Percentiles rank a stretch among this genome's conserved stretches.
Conservation (phyloP, 2,113 vertebrate genomes). For the Nothocercus nigrocapillus region DNA sequence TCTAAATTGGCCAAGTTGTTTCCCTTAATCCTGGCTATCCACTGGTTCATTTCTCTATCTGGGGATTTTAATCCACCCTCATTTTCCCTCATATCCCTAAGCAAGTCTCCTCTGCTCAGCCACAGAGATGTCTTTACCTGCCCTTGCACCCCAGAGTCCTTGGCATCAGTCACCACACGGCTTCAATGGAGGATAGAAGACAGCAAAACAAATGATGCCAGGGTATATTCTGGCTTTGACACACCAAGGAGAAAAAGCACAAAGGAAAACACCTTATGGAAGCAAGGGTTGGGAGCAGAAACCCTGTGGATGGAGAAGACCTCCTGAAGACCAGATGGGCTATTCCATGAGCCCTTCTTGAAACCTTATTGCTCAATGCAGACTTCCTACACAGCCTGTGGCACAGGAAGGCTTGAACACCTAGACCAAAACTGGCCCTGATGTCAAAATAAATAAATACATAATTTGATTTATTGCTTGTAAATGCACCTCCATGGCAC, state of each 20-base stretch:
- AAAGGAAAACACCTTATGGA: neutral
- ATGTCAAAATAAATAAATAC: neutral
- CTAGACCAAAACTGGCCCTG: neutral
- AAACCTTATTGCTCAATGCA: neutral
- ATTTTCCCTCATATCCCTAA: neutral
- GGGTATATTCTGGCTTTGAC: neutral
- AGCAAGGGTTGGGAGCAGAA: neutral
- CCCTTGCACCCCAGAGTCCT: accelerated
- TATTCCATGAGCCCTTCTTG: neutral
- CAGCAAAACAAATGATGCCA: neutral
- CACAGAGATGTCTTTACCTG: neutral
- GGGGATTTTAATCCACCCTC: neutral
- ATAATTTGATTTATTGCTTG: neutral
- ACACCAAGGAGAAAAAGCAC: neutral
- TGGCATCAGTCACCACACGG: accelerated
- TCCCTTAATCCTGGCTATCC: neutral
- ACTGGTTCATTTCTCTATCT: neutral
- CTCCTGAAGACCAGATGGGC: accelerated
- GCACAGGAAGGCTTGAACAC: neutral
- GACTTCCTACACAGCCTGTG: accelerated
- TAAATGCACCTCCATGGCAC: neutral
- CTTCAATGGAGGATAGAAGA: neutral
- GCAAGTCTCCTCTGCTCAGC: neutral
- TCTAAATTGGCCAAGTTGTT: neutral
- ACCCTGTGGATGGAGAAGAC: neutral